Conservation (phyloP, 2,797 vertebrate species). For the Spondyliosoma cantharus region DNA sequence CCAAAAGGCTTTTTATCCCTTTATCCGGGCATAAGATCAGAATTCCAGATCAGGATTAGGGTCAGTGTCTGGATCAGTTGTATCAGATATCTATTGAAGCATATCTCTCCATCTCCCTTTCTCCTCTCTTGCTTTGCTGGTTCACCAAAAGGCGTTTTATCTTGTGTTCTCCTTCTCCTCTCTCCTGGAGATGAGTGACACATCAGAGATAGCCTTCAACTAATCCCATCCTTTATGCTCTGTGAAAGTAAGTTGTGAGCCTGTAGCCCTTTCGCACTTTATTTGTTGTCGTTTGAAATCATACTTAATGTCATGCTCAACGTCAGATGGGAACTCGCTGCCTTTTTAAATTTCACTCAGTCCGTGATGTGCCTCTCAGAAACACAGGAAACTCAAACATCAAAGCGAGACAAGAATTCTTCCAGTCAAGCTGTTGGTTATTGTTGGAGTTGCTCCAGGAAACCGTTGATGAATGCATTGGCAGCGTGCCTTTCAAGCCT, state of each 20-base stretch:
- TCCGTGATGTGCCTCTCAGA: conserved; percentile 47
- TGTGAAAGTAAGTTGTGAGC: conserved; percentile 68
- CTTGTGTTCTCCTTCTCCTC: conserved; percentile 58
- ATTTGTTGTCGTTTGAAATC: conserved; percentile 76
- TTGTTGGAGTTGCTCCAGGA: conserved; percentile 69
- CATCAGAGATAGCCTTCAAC: conserved; percentile 78
- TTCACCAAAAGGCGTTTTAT: conserved; percentile 71
- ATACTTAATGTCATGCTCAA: conserved; percentile 76
- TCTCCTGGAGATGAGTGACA: conserved; percentile 75
- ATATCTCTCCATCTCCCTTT: conserved; percentile 61
- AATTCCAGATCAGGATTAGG: conserved; percentile 76
- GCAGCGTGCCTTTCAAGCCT: conserved; percentile 48
- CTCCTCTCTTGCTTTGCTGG: conserved; percentile 57
- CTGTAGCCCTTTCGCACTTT: conserved; percentile 70
- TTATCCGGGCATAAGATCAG: conserved; percentile 72
- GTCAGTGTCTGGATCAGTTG: conserved; percentile 69
- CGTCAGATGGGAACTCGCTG: conserved; percentile 58
- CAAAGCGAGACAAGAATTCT: conserved; percentile 62
- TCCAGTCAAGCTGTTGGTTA: conserved; percentile 63
- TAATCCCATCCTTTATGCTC: conserved; percentile 77
- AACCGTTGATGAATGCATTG: conserved; percentile 56
- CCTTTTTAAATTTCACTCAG: conserved; percentile 64
- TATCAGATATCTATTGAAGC: conserved; percentile 72
- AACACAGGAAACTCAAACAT: conserved; percentile 66
- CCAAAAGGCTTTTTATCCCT: conserved; percentile 65